phyloP scores from a whole-genome alignment of 1,140 invertebrate genomes.

The Adoxophyes honmai region DNA sequence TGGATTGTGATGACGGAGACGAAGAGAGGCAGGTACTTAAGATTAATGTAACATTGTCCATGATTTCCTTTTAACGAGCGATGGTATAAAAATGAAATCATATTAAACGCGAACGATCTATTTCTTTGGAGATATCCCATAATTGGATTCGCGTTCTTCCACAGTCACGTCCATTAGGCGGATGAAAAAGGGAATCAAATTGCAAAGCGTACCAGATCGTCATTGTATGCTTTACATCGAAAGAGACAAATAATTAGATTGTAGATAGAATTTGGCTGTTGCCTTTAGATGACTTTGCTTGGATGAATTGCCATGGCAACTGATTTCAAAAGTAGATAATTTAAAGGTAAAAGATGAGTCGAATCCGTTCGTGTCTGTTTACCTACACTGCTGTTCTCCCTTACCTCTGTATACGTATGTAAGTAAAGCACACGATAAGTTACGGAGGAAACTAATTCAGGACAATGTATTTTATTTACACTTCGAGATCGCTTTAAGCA shows the following conservation, averaged over 20 bases:
- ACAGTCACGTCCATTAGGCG: conserved; percentile 12
- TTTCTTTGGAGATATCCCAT: conserved; percentile 6
- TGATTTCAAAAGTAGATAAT: too few species aligned
- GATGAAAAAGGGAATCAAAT: conserved; percentile 8
- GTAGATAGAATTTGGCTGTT: not conserved
- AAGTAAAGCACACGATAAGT: too few species aligned
- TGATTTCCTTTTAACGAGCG: conserved; percentile 1
- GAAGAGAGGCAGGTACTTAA: not conserved
- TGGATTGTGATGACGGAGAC: not conserved
- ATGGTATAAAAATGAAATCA: conserved; percentile 6
- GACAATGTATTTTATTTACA: too few species aligned
- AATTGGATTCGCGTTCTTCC: conserved; percentile 9
- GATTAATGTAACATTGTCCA: conserved; percentile 8
- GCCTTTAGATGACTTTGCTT: too few species aligned
- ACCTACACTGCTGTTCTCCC: too few species aligned
- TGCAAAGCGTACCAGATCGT: conserved; percentile 10
- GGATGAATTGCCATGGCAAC: too few species aligned
- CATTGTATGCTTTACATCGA: not conserved
- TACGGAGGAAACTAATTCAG: too few species aligned
- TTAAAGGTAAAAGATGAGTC: too few species aligned
- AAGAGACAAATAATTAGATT: conserved; percentile 1
- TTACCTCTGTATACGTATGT: too few species aligned
- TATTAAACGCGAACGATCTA: conserved; percentile 2
- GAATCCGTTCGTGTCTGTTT: too few species aligned
- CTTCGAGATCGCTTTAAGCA: too few species aligned